Conservation (phyloP, 2,797 vertebrate genomes). For the Choloepus didactylus region DNA sequence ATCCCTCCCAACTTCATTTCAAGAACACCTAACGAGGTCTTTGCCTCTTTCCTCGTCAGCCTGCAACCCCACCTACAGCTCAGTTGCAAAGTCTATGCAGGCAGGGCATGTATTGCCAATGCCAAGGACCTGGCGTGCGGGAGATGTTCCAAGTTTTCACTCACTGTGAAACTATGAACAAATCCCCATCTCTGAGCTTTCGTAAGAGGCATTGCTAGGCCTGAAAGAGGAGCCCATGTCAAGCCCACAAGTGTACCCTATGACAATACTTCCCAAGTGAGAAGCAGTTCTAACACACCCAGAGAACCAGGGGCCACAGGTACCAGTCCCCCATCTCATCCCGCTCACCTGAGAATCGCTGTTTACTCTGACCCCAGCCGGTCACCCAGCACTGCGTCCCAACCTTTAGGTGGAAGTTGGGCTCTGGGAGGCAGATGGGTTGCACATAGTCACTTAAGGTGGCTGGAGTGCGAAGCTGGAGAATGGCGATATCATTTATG, state of each 20-base stretch:
- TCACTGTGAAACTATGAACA: neutral
- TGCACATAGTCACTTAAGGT: slow-evolving; percentile 63
- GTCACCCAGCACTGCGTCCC: slow-evolving; percentile 80
- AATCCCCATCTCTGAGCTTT: neutral
- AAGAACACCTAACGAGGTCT: neutral
- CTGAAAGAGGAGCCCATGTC: neutral
- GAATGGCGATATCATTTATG: slow-evolving; percentile 66
- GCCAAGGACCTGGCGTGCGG: neutral
- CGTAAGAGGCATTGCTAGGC: neutral
- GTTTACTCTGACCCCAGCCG: slow-evolving; percentile 76
- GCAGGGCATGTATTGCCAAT: neutral
- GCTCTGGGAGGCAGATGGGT: slow-evolving; percentile 74
- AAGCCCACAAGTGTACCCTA: neutral
- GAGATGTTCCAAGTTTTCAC: neutral
- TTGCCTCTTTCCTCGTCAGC: neutral
- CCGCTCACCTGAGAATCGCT: slow-evolving; percentile 60
- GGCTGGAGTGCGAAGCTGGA: slow-evolving; percentile 46
- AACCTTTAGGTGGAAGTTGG: slow-evolving; percentile 53
- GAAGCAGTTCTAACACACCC: neutral
- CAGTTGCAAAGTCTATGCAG: neutral
- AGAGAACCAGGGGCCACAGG: neutral
- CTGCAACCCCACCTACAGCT: neutral
- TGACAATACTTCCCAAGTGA: neutral
- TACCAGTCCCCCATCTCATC: neutral
- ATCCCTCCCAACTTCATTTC: neutral